Evolutionary conservation across 2,888 invertebrate species (phyloP).

Genomic region (Prosapia bicincta): DNA sequence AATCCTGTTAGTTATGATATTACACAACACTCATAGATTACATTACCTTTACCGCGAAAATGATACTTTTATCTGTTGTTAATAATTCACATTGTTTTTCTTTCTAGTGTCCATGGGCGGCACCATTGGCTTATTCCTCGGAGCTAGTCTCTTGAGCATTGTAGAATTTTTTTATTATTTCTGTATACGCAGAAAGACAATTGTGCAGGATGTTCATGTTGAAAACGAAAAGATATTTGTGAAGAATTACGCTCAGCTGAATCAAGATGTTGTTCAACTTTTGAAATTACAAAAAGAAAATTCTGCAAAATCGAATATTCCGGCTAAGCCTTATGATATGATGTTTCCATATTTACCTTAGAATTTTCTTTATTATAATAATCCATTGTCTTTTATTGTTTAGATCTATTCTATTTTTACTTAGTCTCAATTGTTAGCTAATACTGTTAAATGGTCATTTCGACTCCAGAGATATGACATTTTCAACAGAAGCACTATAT

Average conservation of each 20-base stretch:
- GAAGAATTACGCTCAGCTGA: neutral
- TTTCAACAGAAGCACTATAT: no score
- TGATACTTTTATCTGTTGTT: neutral
- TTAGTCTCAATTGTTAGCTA: no score
- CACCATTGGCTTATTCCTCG: slow-evolving; percentile 72
- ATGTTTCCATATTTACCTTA: neutral
- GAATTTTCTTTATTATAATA: no score
- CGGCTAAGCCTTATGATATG: neutral
- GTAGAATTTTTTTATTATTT: slow-evolving; percentile 66
- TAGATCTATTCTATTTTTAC: no score
- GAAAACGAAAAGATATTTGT: neutral
- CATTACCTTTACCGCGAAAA: neutral
- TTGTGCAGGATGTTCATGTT: neutral
- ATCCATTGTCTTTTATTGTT: no score
- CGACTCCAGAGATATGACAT: no score
- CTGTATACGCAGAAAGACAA: slow-evolving; percentile 29
- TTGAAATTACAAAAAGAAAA: neutral
- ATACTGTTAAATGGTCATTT: no score
- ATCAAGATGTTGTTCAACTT: neutral
- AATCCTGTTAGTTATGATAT: no score
- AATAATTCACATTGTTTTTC: slow-evolving; percentile 8
- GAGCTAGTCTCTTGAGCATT: slow-evolving; percentile 72
- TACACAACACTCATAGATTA: no score
- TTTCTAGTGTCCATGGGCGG: slow-evolving; percentile 69
- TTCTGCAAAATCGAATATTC: neutral